Evolutionary conservation across 1,140 invertebrate species (phyloP), one percentile per base, ranked within the genome.

Genomic region (Drosophila subpulchrella): DNA sequence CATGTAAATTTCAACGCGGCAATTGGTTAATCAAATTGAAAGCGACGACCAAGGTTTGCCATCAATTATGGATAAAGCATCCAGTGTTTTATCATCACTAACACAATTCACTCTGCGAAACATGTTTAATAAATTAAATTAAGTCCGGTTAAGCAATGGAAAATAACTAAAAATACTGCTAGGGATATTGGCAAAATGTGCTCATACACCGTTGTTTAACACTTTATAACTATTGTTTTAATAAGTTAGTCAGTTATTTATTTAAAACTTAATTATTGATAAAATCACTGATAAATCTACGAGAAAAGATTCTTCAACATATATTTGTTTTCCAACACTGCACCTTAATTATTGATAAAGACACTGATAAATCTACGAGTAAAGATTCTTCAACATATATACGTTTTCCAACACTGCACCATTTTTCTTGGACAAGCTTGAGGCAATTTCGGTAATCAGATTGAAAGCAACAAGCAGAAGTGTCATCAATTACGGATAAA

Each of bases 1-100:
- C 59, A 48, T 53, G 34, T 65, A 75, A 75, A 53, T 75, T 75
- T 75, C 47, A 75, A 13, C 68, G 20, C 20, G 20, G 27, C 60
- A 75, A 66, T 75, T 75, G 59, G 53, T 56, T 58, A 66, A 66
- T 75, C 73, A 58, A 46, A 66, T 53, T 46, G 44, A 58, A 70
- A 71, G 65, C 36, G 30, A 30, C 27, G 13, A 62, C 61, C 61
- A 60, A 7, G n/a, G 38, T 12, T 20, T 27, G 55, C 24, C 27
- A 57, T 75, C 24, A 75, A 75, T 58, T 57, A 65, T 75, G 44
- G 13, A 71, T 56, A 2, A 39, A 56, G 10, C 4, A 30, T 10
- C 8, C 11, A n/a, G n/a, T 20, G 50, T 53, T 53, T 53, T 17
- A 53, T 13, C 32, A 36, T 20, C 8, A 7, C 48, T 20, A 36